A percentile compares a stretch with the other conserved stretches of the same genome.
phyloP scores from a whole-genome alignment of 1,140 invertebrate species.

The Calycopis cecrops region DNA sequence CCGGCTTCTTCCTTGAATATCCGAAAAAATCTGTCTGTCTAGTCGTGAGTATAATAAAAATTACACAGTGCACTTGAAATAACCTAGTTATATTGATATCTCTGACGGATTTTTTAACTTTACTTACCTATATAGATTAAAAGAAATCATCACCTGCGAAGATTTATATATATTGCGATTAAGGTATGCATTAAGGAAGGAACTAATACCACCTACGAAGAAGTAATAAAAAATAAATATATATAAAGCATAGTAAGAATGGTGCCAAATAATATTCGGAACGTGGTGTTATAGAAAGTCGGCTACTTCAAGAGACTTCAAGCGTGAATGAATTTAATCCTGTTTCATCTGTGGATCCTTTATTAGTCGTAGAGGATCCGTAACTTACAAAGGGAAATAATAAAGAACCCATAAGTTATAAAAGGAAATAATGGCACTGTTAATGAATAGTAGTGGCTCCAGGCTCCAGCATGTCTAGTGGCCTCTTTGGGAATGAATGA shows the following conservation, averaged over 20 bases:
- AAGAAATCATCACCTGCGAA: too few relatives aligned
- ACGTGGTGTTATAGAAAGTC: neutral
- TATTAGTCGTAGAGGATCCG: neutral
- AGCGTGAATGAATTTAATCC: neutral
- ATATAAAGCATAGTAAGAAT: neutral
- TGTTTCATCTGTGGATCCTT: neutral
- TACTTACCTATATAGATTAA: too few relatives aligned
- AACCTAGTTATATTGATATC: too few relatives aligned
- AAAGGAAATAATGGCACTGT: neutral
- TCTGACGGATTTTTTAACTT: too few relatives aligned
- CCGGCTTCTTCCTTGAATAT: too few relatives aligned
- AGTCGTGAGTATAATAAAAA: too few relatives aligned
- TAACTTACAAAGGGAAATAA: neutral
- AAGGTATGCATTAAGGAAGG: too few relatives aligned
- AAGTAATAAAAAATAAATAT: too few relatives aligned
- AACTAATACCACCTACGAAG: neutral
- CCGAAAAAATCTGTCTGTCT: too few relatives aligned
- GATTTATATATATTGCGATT: too few relatives aligned
- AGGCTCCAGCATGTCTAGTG: neutral
- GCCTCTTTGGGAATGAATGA: neutral
- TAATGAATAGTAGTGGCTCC: neutral
- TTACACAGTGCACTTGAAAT: too few relatives aligned
- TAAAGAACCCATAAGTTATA: neutral
- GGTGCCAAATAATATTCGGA: neutral
- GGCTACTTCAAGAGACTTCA: constrained; percentile 4